These are phyloP conservation scores for Pogonognathellus flavescens DNA, from an alignment of 1,140 invertebrate genomes.

Conservation along the genomic window DNA sequence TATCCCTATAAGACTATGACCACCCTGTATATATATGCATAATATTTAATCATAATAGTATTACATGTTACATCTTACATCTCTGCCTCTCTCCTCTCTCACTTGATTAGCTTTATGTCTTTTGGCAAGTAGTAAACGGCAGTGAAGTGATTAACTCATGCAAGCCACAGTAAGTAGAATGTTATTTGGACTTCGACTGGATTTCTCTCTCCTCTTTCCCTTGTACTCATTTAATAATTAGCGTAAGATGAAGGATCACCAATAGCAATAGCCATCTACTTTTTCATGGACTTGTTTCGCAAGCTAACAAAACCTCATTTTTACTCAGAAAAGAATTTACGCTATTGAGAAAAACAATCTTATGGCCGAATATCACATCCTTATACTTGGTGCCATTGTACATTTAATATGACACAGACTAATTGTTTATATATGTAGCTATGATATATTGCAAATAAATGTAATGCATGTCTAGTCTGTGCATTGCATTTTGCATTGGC, in stretches of 20 bases:
- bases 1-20: too few relatives aligned
- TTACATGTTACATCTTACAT: background rate
- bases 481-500: too few relatives aligned
- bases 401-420: too few relatives aligned
- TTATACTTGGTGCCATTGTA: too few relatives aligned
- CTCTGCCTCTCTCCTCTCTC: background rate
- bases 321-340: conserved; percentile 34
- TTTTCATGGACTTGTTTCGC: conserved; percentile 48
- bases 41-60: background rate
- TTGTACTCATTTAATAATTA: conserved; percentile 47
- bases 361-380: too few relatives aligned
- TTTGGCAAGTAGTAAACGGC: conserved; percentile 26
- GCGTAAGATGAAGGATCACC: conserved; percentile 37
- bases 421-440: too few relatives aligned
- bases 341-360: background rate
- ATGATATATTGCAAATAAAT: too few relatives aligned
- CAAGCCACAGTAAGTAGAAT: conserved; percentile 8
- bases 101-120: background rate
- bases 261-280: conserved; percentile 28
- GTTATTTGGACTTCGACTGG: conserved; percentile 19
- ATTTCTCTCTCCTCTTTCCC: conserved; percentile 41
- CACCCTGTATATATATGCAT: background rate
- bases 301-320: conserved; percentile 47
- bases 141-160: conserved; percentile 7
- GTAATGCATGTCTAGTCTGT: too few relatives aligned